Percentiles rank a stretch among this genome's conserved stretches.
phyloP scores from a whole-genome alignment of 2,113 vertebrate genomes.

The Abramis brama region DNA sequence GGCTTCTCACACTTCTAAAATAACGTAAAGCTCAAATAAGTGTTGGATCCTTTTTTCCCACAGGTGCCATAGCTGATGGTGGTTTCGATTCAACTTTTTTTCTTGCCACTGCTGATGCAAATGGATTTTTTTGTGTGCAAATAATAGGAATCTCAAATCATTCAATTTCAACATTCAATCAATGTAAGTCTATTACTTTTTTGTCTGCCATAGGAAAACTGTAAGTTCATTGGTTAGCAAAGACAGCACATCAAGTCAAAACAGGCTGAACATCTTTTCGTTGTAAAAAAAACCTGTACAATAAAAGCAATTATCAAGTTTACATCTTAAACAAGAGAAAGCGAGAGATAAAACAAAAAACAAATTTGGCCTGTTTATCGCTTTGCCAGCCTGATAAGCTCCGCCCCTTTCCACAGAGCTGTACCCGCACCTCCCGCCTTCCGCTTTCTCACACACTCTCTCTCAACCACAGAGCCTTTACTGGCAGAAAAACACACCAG shows the following conservation, averaged over 20 bases:
- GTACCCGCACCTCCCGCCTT: conserved; percentile 50
- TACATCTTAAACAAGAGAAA: background rate
- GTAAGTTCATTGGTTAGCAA: background rate
- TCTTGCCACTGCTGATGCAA: background rate
- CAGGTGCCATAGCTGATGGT: background rate
- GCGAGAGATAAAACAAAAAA: background rate
- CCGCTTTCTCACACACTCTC: conserved; percentile 57
- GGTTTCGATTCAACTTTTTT: background rate
- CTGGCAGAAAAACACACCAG: conserved; percentile 29
- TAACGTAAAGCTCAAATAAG: conserved; percentile 4
- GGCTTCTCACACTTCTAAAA: conserved; percentile 23
- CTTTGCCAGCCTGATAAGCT: conserved; percentile 23
- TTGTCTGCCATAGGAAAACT: background rate
- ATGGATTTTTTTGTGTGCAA: background rate
- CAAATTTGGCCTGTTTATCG: conserved; percentile 38
- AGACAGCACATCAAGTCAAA: background rate
- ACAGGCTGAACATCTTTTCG: background rate
- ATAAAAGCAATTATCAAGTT: background rate
- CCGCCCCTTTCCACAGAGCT: conserved; percentile 56
- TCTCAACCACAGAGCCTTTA: conserved; percentile 35
- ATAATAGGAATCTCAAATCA: background rate
- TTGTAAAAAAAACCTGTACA: background rate
- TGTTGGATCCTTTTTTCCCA: conserved; percentile 16
- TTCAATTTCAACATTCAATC: background rate
- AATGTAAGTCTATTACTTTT: background rate